Evolutionary conservation across 92 coral and sea anemone species (phyloP), one percentile per base, ranked within the genome.

Genomic region (Paramuricea clavata): DNA sequence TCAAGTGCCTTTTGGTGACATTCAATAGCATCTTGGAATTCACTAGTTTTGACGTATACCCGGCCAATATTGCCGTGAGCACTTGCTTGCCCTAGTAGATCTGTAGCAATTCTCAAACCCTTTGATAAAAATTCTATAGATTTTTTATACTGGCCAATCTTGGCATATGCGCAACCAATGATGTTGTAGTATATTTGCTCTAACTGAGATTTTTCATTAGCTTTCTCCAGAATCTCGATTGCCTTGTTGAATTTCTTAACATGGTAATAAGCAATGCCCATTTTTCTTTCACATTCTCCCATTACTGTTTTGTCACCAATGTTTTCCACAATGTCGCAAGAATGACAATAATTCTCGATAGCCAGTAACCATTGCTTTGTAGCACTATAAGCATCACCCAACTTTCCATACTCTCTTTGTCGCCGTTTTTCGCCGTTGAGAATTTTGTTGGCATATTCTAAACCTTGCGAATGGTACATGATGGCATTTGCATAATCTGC

Each of bases 61-160:
- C n/a, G 0, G 44, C 85, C 89, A 49, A 86, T 54, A 15, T 82
- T 65, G 16, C 76, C 83, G 64, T 86, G 31, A 44, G 84, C 34
- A 5, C 69, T 61, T 61, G 10, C 69, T 23, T 61, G 26, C 15
- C 34, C 26, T 11, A 23, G 11, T 3, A 47, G 54, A 15, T 47
- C 19, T 47, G 13, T 15, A 10, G 54, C 54, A 15, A 47, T 47
- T 47, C 13, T 47, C 54, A 47, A 8, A 47, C 10, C 13, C 16
- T 15, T 47, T 10, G 1, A 1, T 2, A 10, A 47, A 47, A 10
- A 47, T 8, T 47, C 54, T 1, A 47, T 10, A 10, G 54, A 12
- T 47, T 47, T 47, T 10, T 15, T 8, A 17, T 47, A 47, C 54
- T 47, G 54, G 13, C 4, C 54, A 47, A 47, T 47, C 54, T 47